phyloP scores from a whole-genome alignment of 2,797 vertebrate species.

The Silurus lanzhouensis region DNA sequence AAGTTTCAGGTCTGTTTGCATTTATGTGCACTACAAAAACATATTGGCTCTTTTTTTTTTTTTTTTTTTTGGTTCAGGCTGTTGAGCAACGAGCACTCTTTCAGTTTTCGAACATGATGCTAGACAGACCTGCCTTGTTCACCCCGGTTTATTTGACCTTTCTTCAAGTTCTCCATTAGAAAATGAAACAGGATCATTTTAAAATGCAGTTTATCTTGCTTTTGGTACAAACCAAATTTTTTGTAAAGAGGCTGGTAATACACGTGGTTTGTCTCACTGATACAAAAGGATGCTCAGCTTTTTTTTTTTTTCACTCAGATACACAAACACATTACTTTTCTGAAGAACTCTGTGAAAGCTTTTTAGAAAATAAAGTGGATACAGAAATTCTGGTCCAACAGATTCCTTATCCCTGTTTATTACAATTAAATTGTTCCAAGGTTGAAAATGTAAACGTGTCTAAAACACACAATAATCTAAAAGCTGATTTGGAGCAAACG shows the following conservation, averaged over 20 bases:
- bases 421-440: not conserved
- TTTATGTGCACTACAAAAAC: slow-evolving; percentile 42
- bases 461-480: not conserved
- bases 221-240: not conserved
- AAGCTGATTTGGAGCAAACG: not conserved
- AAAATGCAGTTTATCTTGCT: not conserved
- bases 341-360: not conserved
- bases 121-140: slow-evolving; percentile 23
- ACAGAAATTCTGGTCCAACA: not conserved
- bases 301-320: not conserved
- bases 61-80: not conserved
- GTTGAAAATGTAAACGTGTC: not conserved
- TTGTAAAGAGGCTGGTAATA: not conserved
- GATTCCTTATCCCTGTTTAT: not conserved
- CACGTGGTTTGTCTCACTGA: not conserved
- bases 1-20: slow-evolving; percentile 39
- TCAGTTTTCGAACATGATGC: not conserved
- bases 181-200: slow-evolving; percentile 6
- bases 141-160: not conserved
- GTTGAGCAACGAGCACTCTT: slow-evolving; percentile 11
- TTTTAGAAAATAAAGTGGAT: not conserved
- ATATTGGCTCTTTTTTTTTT: slow-evolving; percentile 48
- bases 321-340: not conserved
- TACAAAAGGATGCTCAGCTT: not conserved
- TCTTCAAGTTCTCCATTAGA: slow-evolving; percentile 20